phyloP scores from a whole-genome alignment of 2,113 vertebrate species.

The Aspiorhynchus laticeps region DNA sequence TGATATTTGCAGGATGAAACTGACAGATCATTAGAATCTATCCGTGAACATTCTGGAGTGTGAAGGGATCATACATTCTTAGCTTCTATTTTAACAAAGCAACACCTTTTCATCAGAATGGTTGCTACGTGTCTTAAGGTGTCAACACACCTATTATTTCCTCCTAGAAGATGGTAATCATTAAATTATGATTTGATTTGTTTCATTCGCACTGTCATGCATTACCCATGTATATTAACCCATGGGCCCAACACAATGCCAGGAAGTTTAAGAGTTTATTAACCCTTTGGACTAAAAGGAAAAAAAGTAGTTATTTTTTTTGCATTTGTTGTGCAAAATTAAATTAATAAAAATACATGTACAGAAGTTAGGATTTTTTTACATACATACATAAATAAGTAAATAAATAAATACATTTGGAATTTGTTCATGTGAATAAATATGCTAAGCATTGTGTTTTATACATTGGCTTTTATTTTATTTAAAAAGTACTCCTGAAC shows the following conservation, averaged over 20 bases:
- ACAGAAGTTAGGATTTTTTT: not conserved
- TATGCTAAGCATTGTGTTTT: no score
- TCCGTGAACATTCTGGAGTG: not conserved
- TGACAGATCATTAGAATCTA: not conserved
- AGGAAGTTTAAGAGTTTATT: no score
- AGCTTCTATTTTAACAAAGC: not conserved
- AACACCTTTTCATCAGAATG: not conserved
- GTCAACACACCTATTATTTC: not conserved
- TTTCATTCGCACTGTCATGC: not conserved
- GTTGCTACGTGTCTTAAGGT: not conserved
- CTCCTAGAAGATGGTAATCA: not conserved
- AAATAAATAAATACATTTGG: no score
- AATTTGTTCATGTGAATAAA: no score
- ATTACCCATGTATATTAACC: no score
- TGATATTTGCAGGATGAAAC: slow-evolving; percentile 9
- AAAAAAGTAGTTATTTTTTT: not conserved
- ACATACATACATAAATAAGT: no score
- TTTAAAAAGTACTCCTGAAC: no score
- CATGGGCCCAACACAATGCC: no score
- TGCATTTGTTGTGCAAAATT: not conserved
- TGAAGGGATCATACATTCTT: not conserved
- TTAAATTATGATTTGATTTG: not conserved
- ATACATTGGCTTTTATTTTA: no score
- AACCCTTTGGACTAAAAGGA: no score
- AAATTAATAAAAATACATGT: not conserved